phyloP scores from a whole-genome alignment of 2,113 vertebrate genomes.

The Bubo scandiacus region DNA sequence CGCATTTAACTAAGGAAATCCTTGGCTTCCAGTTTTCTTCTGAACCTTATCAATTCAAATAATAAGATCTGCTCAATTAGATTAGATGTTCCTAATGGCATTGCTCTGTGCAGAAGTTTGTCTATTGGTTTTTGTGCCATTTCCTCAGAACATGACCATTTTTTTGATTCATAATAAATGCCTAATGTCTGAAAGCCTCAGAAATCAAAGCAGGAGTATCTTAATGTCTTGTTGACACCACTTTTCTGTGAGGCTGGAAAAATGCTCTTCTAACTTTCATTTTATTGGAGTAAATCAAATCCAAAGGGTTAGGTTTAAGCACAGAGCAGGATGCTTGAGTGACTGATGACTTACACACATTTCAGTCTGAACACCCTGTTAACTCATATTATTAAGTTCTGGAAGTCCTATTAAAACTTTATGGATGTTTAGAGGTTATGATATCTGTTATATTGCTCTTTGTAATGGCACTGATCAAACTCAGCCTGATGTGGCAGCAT shows the following conservation, averaged over 20 bases:
- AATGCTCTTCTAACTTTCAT: neutral
- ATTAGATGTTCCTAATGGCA: neutral
- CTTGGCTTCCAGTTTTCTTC: neutral
- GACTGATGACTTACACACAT: neutral
- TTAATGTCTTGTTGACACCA: neutral
- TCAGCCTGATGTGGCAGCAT: neutral
- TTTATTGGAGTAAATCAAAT: neutral
- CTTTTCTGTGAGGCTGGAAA: neutral
- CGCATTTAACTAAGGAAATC: neutral
- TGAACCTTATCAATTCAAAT: neutral
- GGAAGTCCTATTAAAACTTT: neutral
- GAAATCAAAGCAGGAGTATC: neutral
- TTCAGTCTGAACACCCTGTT: neutral
- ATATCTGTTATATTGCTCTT: neutral
- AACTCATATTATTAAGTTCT: neutral
- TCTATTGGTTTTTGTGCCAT: conserved; percentile 16
- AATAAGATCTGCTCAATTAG: neutral
- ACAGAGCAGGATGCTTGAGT: neutral
- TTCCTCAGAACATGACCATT: neutral
- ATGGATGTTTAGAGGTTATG: neutral
- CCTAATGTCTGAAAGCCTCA: conserved; percentile 9
- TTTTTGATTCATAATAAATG: conserved; percentile 1
- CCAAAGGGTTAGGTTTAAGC: neutral
- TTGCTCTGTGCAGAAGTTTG: neutral
- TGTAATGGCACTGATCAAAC: neutral